Evolutionary conservation across 64 coral and sea anemone species (phyloP), one percentile per base, ranked within the genome.

Genomic region (Cladopsammia gracilis): DNA sequence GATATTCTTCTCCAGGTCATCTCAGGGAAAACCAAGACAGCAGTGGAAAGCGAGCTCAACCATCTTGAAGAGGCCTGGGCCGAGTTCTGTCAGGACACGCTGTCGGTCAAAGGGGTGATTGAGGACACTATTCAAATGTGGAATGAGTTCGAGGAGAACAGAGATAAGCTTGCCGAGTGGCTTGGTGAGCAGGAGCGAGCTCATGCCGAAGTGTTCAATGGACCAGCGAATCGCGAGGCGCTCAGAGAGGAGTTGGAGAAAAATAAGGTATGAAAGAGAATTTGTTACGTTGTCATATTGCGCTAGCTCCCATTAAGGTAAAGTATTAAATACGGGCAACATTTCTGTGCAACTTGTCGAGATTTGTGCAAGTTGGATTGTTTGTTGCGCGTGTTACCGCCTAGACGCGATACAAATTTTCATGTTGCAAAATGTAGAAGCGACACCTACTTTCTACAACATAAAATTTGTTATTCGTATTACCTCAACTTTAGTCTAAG

Each of bases 71-170:
- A 97, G 64, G 92, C 94, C 64, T 97, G 96, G 96, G 96, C 96
- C 74, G 87, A 83, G 59, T 97, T 97, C 73, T 97, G 96, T 58
- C 96, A 97, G 76, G 87, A 94, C 57, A 91, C 96, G 0, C 90
- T 62, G 10, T 72, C 75, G 10, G 83, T 97, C 44, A 97, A 97
- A 84, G 79, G 44, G 48, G 89, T 79, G 23, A 78, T 94, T 1
- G 96, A 97, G 52, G 92, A 94, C 10, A 87, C 92, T 14, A 77
- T 97, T 2, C 76, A 83, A 52, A 93, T 94, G 79, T 97, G 96
- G 96, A 79, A 88, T 12, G 96, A 97, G 47, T 97, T 94, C 42
- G 92, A 97, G 58, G 96, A 97, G 47, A 97, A 91, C 73, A 97
- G 96, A 88, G 92, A 94, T 58, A 97, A 97, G 24, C 88, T 97